phyloP scores from a whole-genome alignment of 2,113 vertebrate species.

The Nothocercus nigrocapillus region DNA sequence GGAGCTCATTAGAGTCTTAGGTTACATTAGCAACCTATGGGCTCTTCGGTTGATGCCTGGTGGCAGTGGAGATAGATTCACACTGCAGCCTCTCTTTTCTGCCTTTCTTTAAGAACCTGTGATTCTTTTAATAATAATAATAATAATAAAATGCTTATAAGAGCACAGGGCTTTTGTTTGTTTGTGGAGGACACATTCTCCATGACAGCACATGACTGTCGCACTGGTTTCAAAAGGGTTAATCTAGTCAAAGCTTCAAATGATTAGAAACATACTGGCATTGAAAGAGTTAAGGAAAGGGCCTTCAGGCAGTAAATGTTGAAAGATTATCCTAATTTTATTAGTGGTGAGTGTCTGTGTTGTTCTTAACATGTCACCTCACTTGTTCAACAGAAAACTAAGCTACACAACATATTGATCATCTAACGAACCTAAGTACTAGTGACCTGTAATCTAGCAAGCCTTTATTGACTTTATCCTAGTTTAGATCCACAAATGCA shows the following conservation, averaged over 20 bases:
- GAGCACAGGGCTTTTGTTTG: neutral
- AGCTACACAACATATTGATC: conserved; percentile 85
- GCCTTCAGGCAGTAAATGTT: conserved; percentile 49
- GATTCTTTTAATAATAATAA: neutral
- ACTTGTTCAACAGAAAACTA: conserved; percentile 71
- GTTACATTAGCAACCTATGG: conserved; percentile 14
- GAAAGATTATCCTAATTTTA: conserved; percentile 71
- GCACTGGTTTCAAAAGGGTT: conserved; percentile 18
- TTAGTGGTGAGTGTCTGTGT: conserved; percentile 61
- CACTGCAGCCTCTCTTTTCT: neutral
- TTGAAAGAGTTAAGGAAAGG: conserved; percentile 58
- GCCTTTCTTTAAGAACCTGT: neutral
- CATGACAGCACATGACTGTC: neutral
- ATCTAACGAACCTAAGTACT: conserved; percentile 85
- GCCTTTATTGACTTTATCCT: conserved; percentile 83
- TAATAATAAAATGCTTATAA: too few relatives aligned
- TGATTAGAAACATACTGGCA: conserved; percentile 30
- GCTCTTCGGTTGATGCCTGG: conserved; percentile 17
- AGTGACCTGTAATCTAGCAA: conserved; percentile 85
- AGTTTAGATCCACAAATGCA: conserved; percentile 80
- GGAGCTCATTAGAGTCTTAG: conserved; percentile 26
- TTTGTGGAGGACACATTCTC: neutral
- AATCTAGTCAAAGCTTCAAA: conserved; percentile 10
- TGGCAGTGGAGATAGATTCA: conserved; percentile 51
- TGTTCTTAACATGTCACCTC: conserved; percentile 69